Evolutionary conservation across 2,888 invertebrate species (phyloP).

Genomic region (Hirtodrosophila histrioides): DNA sequence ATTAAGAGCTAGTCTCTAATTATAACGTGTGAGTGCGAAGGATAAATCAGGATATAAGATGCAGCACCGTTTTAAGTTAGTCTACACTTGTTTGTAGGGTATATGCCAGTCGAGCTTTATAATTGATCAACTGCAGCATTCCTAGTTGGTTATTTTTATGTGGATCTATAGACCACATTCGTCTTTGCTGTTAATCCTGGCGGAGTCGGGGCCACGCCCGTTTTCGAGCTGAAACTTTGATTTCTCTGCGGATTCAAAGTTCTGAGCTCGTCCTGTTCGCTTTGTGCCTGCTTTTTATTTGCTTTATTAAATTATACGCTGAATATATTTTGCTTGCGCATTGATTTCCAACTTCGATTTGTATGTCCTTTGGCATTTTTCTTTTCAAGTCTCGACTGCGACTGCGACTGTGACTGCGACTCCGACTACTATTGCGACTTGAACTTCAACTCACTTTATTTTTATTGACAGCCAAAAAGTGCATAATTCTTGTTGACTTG

Average conservation of each 20-base stretch:
- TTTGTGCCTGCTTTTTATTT: slow-evolving; percentile 54
- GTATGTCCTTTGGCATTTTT: slow-evolving; percentile 72
- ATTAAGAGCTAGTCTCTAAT: too few relatives aligned
- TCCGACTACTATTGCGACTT: slow-evolving; percentile 36
- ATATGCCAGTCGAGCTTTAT: slow-evolving; percentile 2
- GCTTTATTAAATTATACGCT: slow-evolving; percentile 82
- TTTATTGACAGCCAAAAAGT: slow-evolving; percentile 80
- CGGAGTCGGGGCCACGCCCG: slow-evolving; percentile 28
- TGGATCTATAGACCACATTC: slow-evolving; percentile 71
- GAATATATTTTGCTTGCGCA: slow-evolving; percentile 78
- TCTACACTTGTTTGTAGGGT: neutral
- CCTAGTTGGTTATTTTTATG: slow-evolving; percentile 7
- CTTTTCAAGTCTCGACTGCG: slow-evolving; percentile 23
- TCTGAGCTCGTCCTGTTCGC: slow-evolving; percentile 12
- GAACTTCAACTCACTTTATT: slow-evolving; percentile 71
- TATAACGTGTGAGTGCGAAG: too few relatives aligned
- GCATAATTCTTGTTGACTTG: slow-evolving; percentile 77
- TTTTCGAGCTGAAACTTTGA: slow-evolving; percentile 54
- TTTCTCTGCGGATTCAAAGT: slow-evolving; percentile 66
- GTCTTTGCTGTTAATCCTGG: slow-evolving; percentile 66
- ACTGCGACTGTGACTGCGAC: slow-evolving; percentile 24
- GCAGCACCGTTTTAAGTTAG: too few relatives aligned
- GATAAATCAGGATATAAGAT: too few relatives aligned
- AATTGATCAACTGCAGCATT: too few relatives aligned
- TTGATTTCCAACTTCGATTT: slow-evolving; percentile 80